Base-by-base conservation (phyloP, 2,888 invertebrate genomes). In the Trissonchulus latispiculum region DNA sequence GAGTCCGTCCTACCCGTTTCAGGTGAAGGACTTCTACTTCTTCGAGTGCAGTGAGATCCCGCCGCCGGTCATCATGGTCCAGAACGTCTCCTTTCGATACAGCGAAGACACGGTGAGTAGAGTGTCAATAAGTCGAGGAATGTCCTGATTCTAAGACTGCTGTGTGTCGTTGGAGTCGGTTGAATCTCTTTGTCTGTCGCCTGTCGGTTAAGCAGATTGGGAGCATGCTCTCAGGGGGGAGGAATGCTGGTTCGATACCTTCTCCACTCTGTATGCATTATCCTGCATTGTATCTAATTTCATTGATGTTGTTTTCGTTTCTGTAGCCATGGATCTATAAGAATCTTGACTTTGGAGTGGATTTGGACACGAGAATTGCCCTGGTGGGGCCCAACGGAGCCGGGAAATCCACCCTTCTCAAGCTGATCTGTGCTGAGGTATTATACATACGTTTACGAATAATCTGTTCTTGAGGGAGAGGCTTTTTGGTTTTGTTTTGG, bases 21-120 rank as follows among this genome's bases (percentile, higher is more conserved):
- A 85, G 87, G 88, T 88, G 70, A 89, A 96, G 72, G 91, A 91
- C 80, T 99, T 99, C 85, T 94, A 91, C 84, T 99, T 99, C 85
- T 96, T 94, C 0, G 88, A 89, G 59, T 97, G 97, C 82, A 99
- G 97, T 75, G 91, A 89, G 71, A 91, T 99, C 78, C 99, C 99
- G 61, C 99, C 99, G 1, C 99, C 99, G 0, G 97, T 99, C 75
- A 96, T 99, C 80, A 97, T 97, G 96, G 96, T 99, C 72, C 95
- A 95, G 87, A 95, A 97, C 82, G 97, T 99, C 61, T 92, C 92
- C 79, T 99, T 97, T 86, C 89, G 91, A 59, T 99, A 99, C 84
- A 89, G 87, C 75, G 94, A 94, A 29, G 87, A 86, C 29, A 88
- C 90, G 80, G 85, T 85, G 77, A 73, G 77, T 64, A 59, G 23